Conservation (phyloP, 1,140 invertebrate species). For the Oncopeltus fasciatus region DNA sequence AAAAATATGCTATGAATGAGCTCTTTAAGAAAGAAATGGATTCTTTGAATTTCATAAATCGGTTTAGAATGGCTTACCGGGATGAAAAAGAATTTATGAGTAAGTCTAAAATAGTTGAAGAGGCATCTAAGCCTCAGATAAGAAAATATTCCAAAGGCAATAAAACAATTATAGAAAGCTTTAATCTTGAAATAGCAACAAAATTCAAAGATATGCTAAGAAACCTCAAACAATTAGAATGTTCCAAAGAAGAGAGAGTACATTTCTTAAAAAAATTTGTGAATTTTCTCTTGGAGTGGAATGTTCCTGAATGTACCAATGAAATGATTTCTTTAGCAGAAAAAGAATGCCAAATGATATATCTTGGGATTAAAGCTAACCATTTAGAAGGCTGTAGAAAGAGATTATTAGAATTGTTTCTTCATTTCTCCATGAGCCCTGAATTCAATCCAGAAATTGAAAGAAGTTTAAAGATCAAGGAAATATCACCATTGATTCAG, state of each 20-base stretch:
- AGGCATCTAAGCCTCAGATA: not conserved
- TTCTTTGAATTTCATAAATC: not conserved
- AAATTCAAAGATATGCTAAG: not conserved
- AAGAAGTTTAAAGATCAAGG: not conserved
- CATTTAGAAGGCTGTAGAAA: not conserved
- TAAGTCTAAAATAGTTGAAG: not conserved
- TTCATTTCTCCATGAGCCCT: not conserved
- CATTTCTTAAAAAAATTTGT: not conserved
- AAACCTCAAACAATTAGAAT: not conserved
- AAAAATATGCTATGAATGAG: not conserved
- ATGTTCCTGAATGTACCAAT: not conserved
- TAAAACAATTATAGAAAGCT: not conserved
- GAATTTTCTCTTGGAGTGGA: not conserved
- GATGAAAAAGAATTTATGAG: not conserved
- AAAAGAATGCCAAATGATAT: not conserved
- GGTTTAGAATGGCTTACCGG: not conserved
- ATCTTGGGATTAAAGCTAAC: not conserved
- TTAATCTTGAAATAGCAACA: not conserved
- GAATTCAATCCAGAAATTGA: not conserved
- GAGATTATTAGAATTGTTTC: not conserved
- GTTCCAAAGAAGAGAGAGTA: not conserved
- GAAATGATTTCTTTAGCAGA: not conserved
- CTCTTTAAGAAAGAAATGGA: conserved; percentile 4
- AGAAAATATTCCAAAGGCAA: not conserved
- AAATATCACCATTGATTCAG: not conserved